These are phyloP conservation scores for Enteromius viviparus DNA, from an alignment of 2,797 vertebrate genomes.

Conservation along the genomic window DNA sequence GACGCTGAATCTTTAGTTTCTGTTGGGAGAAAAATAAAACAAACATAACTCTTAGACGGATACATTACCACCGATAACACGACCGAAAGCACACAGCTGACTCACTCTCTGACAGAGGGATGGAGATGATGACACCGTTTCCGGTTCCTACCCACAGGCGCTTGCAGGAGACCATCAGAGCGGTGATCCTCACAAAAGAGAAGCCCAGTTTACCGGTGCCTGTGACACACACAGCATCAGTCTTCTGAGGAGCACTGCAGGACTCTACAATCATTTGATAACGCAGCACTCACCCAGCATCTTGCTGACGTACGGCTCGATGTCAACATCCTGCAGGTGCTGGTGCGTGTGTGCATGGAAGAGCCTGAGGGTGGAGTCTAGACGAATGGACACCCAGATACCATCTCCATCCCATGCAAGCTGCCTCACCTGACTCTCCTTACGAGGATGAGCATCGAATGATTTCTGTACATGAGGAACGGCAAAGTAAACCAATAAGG, in stretches of 20 bases:
- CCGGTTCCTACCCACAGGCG: conserved; percentile 98
- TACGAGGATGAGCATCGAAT: conserved; percentile 96
- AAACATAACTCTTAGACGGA: background rate
- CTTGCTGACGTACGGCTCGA: conserved; percentile 99
- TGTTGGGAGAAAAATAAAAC: conserved; percentile 58
- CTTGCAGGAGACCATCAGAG: conserved; percentile 93
- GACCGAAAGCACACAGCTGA: conserved; percentile 24
- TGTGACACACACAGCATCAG: conserved; percentile 60
- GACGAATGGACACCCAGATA: conserved; percentile 96
- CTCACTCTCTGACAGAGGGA: conserved; percentile 94
- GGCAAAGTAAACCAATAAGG: background rate
- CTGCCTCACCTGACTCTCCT: conserved; percentile 96
- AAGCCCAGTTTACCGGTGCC: conserved; percentile 98
- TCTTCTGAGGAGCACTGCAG: background rate
- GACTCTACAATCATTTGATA: background rate
- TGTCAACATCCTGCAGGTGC: conserved; percentile 97
- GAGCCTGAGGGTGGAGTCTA: conserved; percentile 95
- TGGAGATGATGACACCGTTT: conserved; percentile 98
- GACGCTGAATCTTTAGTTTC: conserved; percentile 83
- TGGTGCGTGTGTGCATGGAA: conserved; percentile 96
- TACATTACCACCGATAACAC: too few species aligned
- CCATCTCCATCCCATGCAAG: conserved; percentile 96
- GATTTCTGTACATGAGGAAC: conserved; percentile 82
- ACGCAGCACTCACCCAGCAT: conserved; percentile 85
- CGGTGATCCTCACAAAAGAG: conserved; percentile 98